Base-by-base conservation (phyloP, 2,888 invertebrate species). In the Erebia ligea region DNA sequence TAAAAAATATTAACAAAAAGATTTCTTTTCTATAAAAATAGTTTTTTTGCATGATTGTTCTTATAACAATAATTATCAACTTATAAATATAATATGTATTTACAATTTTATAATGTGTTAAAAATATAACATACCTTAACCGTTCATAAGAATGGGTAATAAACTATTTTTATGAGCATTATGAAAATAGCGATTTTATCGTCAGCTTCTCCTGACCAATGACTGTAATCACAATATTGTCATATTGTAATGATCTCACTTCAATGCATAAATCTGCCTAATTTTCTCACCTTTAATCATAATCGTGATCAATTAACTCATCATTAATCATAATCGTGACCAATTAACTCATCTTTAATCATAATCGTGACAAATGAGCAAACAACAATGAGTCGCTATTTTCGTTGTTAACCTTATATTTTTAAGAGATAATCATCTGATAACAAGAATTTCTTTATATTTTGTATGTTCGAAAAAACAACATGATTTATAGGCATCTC, bases 11-110 rank as follows among this genome's bases (percentile, higher is more conserved):
- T 68, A 79, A 75, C 75, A 73, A 85, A 73, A 85, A 84, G 19
- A 48, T 15, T 48, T 48, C 80, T 82, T 84, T 81, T 75, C 40
- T 74, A 75, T 78, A 80, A 78, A 76, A 78, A 73, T 77, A 76
- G 63, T 70, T 71, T 52, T 73, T 34, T 66, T 61, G 11, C 8
- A 58, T 58, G 19, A 54, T 19, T n/a, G 19, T 19, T 13, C 13
- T 40, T 2, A 61, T 42, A 48, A 48, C 19, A 62, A 62, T 21
- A 62, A 62, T 75, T 62, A 65, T 45, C 45, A 59, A 13, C 19
- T 21, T 54, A 54, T 1, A 19, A 19, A 25, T 34, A 15, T 57
- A 58, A 34, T 34, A 34, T 34, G n/a, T 59, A 59, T 59, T 40
- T 59, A 59, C 59, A 59, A 40, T 42, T 40, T 59, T 34, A n/a